A percentile compares a stretch with the other conserved stretches of the same genome.
phyloP scores from a whole-genome alignment of 2,113 vertebrate genomes.

The Stictonetta naevosa region DNA sequence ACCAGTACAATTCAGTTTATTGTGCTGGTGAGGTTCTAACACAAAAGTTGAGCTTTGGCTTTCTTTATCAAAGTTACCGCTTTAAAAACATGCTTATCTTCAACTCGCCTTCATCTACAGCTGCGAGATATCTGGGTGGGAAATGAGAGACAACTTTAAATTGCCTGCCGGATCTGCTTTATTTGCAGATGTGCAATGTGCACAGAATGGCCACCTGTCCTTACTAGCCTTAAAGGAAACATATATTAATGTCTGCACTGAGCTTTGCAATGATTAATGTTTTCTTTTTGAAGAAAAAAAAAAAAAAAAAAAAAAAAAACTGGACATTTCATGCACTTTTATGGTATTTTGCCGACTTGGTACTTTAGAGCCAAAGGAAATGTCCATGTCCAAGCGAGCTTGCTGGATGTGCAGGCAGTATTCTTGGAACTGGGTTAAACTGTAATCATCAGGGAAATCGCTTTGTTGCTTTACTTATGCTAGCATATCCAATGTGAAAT shows the following conservation, averaged over 20 bases:
- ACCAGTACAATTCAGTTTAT: background rate
- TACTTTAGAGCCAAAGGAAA: slow-evolving; percentile 58
- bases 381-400: slow-evolving; percentile 48
- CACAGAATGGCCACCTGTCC: background rate
- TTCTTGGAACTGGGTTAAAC: slow-evolving; percentile 56
- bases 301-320: background rate
- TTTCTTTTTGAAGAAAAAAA: slow-evolving; percentile 2
- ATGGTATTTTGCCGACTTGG: slow-evolving; percentile 48
- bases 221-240: background rate
- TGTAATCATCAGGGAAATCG: slow-evolving; percentile 47
- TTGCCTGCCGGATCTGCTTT: background rate
- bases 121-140: background rate
- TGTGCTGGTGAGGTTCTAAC: background rate
- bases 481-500: background rate
- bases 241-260: background rate
- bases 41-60: background rate
- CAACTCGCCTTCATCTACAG: background rate
- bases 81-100: slow-evolving; percentile 15
- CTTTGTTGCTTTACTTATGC: slow-evolving; percentile 18
- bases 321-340: slow-evolving; percentile 56
- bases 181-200: background rate
- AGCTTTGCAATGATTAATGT: background rate
- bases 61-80: slow-evolving; percentile 1
- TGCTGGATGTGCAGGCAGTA: slow-evolving; percentile 40
- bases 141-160: background rate